These are phyloP conservation scores for Myripristis murdjan DNA, from an alignment of 2,797 vertebrate genomes.

Conservation along the genomic window DNA sequence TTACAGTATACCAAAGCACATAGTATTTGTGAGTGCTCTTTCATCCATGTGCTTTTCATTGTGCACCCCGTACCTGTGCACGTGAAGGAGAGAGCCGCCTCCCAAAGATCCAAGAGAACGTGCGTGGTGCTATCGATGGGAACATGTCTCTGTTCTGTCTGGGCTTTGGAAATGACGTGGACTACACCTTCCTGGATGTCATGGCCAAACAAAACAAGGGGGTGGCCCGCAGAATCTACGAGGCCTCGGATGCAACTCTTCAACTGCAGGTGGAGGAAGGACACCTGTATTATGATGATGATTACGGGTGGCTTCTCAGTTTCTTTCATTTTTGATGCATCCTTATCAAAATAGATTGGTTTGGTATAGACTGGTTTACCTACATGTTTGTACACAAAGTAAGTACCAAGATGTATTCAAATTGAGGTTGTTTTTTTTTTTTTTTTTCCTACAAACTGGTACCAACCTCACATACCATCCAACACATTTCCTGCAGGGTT, in stretches of 20 bases:
- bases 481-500: no score
- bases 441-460: no score
- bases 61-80: slow-evolving; percentile 15
- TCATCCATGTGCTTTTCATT: background rate
- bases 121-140: slow-evolving; percentile 76
- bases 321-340: no score
- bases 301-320: no score
- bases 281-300: no score
- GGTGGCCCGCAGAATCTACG: slow-evolving; percentile 91
- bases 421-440: no score
- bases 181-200: slow-evolving; percentile 91
- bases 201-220: slow-evolving; percentile 91
- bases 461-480: no score
- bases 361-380: no score
- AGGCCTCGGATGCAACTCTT: slow-evolving; percentile 89
- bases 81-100: slow-evolving; percentile 39
- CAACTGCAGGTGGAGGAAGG: slow-evolving; percentile 89
- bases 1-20: no score
- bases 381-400: no score
- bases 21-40: background rate
- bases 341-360: no score
- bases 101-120: slow-evolving; percentile 83
- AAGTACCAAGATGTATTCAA: no score
- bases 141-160: slow-evolving; percentile 90
- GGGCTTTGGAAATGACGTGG: slow-evolving; percentile 91